Base-by-base conservation (phyloP, 2,888 invertebrate species). In the Ariolimax columbianus region DNA sequence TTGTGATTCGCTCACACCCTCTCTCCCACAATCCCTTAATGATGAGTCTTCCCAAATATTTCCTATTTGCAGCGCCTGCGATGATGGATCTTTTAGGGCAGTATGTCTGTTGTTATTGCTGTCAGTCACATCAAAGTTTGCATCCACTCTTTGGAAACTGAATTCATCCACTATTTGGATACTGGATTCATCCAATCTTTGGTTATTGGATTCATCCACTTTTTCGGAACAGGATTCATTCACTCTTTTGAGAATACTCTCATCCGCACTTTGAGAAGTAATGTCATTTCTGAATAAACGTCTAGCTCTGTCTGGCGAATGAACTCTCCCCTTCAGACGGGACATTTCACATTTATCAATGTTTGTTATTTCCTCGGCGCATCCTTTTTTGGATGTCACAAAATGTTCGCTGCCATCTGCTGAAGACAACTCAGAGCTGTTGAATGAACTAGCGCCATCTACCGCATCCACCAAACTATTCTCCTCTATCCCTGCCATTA, bases 401-500 rank as follows among this genome's bases (percentile, higher is more conserved):
- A 30, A 66, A 7, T 66, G 63, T 66, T 7, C 38, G 26, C 26
- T 43, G n/a, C 66, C 59, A 3, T 23, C 36, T 9, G 36, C 26
- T 9, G 77, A 73, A 19, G 72, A 47, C 38, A 66, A 11, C 36
- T 83, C 79, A 19, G 79, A 63, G 23, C 79, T 83, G 59, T 77
- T 86, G 43, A 84, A 84, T n/a, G 78, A 72, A 72, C 84, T 84
- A 36, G 78, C 40, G n/a, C 55, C 78, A 43, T 84, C 83, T 7
- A 33, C 77, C 36, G 51, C 43, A 33, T 83, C 84, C 47, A 63
- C 17, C 1, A 79, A 73, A 14, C 47, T 38, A 38, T 78, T 55
- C 6, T 63, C 63, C 17, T 73, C 63, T 9, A 79, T 63, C 0
- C 47, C 72, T 7, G 89, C 91, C 91, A 93, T 92, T 85, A 93